Percentiles rank a stretch among this genome's conserved stretches.
These are phyloP conservation scores for Aspidoscelis tigris DNA, from an alignment of 2,113 vertebrate species.

Conservation along the genomic window DNA sequence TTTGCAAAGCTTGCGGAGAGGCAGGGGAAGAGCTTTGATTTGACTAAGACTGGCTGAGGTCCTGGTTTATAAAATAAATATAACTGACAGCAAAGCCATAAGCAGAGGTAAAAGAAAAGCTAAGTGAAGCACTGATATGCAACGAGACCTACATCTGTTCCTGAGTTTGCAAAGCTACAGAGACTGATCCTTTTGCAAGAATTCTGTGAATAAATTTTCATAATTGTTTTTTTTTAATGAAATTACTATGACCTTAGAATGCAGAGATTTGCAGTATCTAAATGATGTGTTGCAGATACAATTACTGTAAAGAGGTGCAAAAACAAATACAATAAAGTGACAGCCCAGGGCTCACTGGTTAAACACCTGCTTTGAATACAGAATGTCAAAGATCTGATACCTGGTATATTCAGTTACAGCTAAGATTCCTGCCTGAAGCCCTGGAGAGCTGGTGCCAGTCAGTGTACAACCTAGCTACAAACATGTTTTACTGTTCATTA, in stretches of 20 bases:
- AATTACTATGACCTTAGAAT: not conserved
- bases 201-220: not conserved
- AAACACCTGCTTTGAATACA: too few species aligned
- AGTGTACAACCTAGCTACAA: too few species aligned
- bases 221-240: not conserved
- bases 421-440: too few species aligned
- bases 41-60: constrained; percentile 52
- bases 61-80: constrained; percentile 63
- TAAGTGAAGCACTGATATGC: constrained; percentile 9
- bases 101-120: constrained; percentile 43
- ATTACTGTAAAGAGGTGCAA: too few species aligned
- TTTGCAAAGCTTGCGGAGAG: constrained; percentile 49
- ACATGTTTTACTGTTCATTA: too few species aligned
- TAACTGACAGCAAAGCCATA: constrained; percentile 57
- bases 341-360: too few species aligned
- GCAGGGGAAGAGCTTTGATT: constrained; percentile 59
- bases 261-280: not conserved
- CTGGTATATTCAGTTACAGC: too few species aligned
- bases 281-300: not conserved
- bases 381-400: too few species aligned
- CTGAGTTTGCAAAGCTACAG: not conserved
- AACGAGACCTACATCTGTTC: not conserved
- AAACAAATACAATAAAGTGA: too few species aligned
- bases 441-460: too few species aligned
- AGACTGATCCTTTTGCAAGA: not conserved